Evolutionary conservation across 2,113 vertebrate genomes (phyloP).

Genomic region (Bambusicola thoracicus): DNA sequence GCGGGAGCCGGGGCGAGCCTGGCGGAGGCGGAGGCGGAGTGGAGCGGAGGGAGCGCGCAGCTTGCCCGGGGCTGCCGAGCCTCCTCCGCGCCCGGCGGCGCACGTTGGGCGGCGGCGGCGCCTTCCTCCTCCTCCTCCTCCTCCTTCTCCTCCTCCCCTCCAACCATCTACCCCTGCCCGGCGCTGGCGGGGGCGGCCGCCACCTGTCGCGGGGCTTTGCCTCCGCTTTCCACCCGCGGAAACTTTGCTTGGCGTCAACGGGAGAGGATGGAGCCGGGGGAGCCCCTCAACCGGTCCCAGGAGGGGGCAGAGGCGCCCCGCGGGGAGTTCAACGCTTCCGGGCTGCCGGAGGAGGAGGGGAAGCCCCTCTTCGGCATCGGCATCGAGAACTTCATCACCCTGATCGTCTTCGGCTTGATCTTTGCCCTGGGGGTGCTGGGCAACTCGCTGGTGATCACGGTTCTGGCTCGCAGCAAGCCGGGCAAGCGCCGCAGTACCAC

Average conservation of each 20-base stretch:
- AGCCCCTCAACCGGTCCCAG: slow-evolving; percentile 63
- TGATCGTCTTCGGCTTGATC: slow-evolving; percentile 90
- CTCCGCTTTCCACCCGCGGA: background rate
- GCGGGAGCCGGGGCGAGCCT: background rate
- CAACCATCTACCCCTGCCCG: background rate
- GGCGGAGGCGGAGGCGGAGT: background rate
- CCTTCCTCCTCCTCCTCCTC: background rate
- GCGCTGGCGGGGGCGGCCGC: background rate
- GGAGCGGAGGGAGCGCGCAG: no score
- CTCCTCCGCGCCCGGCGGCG: background rate
- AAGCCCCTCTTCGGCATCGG: slow-evolving; percentile 83
- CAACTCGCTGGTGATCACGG: slow-evolving; percentile 94
- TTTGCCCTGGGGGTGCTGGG: slow-evolving; percentile 92
- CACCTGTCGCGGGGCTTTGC: background rate
- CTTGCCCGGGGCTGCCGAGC: background rate
- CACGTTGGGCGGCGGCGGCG: background rate
- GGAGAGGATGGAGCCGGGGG: slow-evolving; percentile 69
- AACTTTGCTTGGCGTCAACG: background rate
- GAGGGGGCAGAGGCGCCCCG: background rate
- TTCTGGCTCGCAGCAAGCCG: slow-evolving; percentile 88
- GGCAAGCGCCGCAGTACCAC: slow-evolving; percentile 92
- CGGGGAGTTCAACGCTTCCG: slow-evolving; percentile 47
- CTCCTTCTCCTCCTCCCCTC: background rate
- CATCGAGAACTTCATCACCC: slow-evolving; percentile 89
- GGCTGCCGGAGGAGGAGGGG: background rate